Percentiles rank a stretch among this genome's conserved stretches.
These are phyloP conservation scores for Aphaenogaster floridana DNA, from an alignment of 1,140 invertebrate species.

Conservation along the genomic window DNA sequence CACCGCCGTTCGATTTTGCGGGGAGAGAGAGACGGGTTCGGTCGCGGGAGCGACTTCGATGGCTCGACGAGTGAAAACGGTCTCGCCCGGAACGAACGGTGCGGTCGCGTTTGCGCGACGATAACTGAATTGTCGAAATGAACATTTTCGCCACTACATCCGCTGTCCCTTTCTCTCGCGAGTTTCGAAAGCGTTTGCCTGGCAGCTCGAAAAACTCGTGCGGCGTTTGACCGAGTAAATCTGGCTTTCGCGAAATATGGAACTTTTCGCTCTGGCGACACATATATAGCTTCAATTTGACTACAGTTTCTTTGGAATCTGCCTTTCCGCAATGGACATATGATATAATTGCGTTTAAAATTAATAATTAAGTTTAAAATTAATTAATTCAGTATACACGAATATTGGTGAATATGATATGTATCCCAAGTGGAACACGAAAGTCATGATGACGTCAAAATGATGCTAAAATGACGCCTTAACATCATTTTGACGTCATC, in stretches of 20 bases:
- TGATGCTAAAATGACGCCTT: too few relatives aligned
- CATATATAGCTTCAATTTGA: not conserved
- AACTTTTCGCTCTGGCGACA: not conserved
- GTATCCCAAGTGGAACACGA: too few relatives aligned
- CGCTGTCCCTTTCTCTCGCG: not conserved
- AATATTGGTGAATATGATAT: not conserved
- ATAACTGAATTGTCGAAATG: constrained; percentile 38
- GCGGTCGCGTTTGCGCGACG: constrained; percentile 23
- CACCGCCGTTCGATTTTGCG: constrained; percentile 60
- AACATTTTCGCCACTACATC: not conserved
- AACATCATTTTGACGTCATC: too few relatives aligned
- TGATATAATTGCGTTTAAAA: not conserved
- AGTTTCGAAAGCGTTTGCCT: constrained; percentile 15
- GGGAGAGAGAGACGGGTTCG: not conserved
- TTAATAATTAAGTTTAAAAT: not conserved
- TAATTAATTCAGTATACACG: not conserved
- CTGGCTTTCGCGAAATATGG: not conserved
- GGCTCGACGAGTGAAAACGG: not conserved
- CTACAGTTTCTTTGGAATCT: not conserved
- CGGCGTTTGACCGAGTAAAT: not conserved
- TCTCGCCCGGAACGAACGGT: not conserved
- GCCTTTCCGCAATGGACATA: not conserved
- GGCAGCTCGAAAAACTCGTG: not conserved
- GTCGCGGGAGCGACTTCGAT: not conserved
- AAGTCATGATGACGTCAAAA: too few relatives aligned